Conservation (phyloP, 2,113 vertebrate genomes). For the Callocephalon fimbriatum region DNA sequence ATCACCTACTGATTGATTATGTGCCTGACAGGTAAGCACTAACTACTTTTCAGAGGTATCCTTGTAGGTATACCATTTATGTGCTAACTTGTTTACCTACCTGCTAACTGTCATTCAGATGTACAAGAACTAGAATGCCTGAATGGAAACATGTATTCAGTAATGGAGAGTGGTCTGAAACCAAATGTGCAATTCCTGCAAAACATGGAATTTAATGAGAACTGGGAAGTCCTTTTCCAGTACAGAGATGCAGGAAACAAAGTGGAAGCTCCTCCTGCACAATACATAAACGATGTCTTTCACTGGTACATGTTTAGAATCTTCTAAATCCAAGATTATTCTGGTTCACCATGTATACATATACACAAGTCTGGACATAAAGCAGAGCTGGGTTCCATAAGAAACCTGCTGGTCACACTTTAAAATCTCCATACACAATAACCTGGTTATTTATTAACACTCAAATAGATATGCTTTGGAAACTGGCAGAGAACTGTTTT, state of each 20-base stretch:
- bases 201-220: neutral
- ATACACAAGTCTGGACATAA: neutral
- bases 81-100: neutral
- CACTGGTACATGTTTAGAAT: neutral
- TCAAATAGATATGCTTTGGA: neutral
- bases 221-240: neutral
- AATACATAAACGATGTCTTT: neutral
- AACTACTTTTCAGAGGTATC: neutral
- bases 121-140: neutral
- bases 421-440: neutral
- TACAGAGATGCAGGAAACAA: neutral
- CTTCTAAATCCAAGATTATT: neutral
- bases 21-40: neutral
- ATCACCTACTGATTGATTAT: rapidly evolving
- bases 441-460: neutral
- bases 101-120: neutral
- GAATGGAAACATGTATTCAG: rapidly evolving
- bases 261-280: neutral
- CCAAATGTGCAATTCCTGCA: neutral
- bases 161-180: neutral
- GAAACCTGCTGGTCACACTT: neutral
- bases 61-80: neutral
- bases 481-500: neutral
- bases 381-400: neutral
- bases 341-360: neutral